Base-by-base conservation (phyloP, 1,140 invertebrate genomes). In the Polyergus mexicanus region DNA sequence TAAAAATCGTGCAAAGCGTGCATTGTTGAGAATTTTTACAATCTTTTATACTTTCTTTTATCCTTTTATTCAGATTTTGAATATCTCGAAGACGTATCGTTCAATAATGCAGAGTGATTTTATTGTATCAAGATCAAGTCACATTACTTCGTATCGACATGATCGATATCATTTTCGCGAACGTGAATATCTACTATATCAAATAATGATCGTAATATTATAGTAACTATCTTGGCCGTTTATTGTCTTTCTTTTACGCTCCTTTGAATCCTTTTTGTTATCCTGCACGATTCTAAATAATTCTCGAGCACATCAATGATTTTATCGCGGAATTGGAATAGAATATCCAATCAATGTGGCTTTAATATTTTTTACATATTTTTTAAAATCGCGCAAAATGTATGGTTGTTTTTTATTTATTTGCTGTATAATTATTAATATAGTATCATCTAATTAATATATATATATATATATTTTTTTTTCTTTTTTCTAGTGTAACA, bases 301-400 rank as follows among this genome's bases (percentile, higher is more conserved):
- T 86, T 77, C 65, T 71, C 76, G 54, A 65, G 76, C 62, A 47
- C 35, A 38, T 76, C 86, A 11, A 71, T 47, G 76, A 81, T 62
- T 76, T 38, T 75, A 66, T 76, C 58, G 19, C 38, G 38, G 47
- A 51, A 47, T 47, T 47, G 13, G 13, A 47, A 19, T 44, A 19
- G 6, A 76, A 76, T 76, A 47, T 58, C 25, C 74, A 63, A 62
- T 76, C 38, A 58, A 38, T 41, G n/a, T n/a, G 22, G 35, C 35
- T 22, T 74, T 76, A 76, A 38, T 47, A 38, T 16, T 76, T 44
- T 25, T 3, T 58, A 19, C 38, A 22, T 44, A 8, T 25, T 22
- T 62, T 58, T 16, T 62, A 76, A 62, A 62, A 38, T 62, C 16
- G 22, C 22, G 32, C 35, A 16, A 35, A 28, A 75, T 62, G 28